A percentile compares a stretch with the other conserved stretches of the same genome.
Conservation (phyloP, 2,113 vertebrate species). For the Neotoma lepida region DNA sequence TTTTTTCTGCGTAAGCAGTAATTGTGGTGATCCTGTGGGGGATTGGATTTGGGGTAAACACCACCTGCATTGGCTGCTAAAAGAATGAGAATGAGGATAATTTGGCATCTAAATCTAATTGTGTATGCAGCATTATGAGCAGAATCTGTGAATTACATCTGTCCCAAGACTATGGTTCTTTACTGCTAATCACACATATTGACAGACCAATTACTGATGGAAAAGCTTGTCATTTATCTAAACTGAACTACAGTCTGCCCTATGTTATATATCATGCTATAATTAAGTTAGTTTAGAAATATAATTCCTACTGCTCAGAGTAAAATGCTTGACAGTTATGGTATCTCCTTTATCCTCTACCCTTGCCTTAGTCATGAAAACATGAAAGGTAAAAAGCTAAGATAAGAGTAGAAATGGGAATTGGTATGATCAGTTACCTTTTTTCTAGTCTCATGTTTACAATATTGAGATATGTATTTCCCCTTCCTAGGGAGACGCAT, state of each 20-base stretch:
- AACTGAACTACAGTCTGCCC: background rate
- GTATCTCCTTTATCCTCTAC: background rate
- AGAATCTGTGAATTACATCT: slow-evolving; percentile 53
- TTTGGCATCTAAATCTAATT: slow-evolving; percentile 44
- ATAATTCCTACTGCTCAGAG: background rate
- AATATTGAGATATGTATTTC: background rate
- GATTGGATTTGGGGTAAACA: slow-evolving; percentile 57
- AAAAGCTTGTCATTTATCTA: slow-evolving; percentile 59
- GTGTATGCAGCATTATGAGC: slow-evolving; percentile 38
- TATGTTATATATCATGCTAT: background rate
- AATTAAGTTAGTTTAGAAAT: slow-evolving; percentile 42
- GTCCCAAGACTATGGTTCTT: slow-evolving; percentile 41
- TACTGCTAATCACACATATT: slow-evolving; percentile 51
- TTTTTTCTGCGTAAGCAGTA: slow-evolving; percentile 40
- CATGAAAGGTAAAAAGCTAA: background rate
- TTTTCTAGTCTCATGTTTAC: background rate
- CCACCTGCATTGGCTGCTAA: slow-evolving; percentile 61
- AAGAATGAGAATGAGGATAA: slow-evolving; percentile 54
- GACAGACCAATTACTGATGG: slow-evolving; percentile 43
- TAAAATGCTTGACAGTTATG: background rate
- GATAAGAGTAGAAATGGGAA: background rate
- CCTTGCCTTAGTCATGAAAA: slow-evolving; percentile 13
- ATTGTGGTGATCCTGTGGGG: slow-evolving; percentile 45
- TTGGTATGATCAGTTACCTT: background rate
- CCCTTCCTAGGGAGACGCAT: no score